Percentiles rank a stretch among this genome's conserved stretches.
phyloP scores from a whole-genome alignment of 2,113 vertebrate genomes.

The Solenodon paradoxus region DNA sequence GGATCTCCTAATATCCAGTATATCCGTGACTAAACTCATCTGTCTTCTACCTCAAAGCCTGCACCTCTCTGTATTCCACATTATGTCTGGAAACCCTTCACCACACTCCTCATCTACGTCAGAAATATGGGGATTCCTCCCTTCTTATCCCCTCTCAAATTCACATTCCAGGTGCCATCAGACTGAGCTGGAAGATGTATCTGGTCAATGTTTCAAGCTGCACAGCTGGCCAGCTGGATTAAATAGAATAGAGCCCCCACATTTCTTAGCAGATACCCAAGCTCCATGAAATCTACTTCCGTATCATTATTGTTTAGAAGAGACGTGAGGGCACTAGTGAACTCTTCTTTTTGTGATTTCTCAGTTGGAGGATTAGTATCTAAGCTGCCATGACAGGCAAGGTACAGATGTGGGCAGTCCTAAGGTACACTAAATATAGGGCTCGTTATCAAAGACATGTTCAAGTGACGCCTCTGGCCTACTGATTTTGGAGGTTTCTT shows the following conservation, averaged over 20 bases:
- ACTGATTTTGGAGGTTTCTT: not conserved
- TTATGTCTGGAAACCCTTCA: not conserved
- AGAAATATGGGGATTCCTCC: not conserved
- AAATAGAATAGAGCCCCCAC: not conserved
- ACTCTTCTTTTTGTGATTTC: conserved; percentile 2
- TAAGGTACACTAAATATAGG: not conserved
- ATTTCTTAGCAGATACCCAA: not conserved
- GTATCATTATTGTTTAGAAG: not conserved
- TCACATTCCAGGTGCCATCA: not conserved
- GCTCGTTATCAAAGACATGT: not conserved
- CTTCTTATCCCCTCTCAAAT: not conserved
- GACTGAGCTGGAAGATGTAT: not conserved
- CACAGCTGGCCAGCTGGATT: not conserved
- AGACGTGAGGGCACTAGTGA: not conserved
- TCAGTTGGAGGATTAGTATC: not conserved
- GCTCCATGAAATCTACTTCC: not conserved
- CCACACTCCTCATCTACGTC: not conserved
- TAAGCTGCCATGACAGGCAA: not conserved
- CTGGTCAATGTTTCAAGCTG: not conserved
- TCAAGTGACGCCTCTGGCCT: not conserved
- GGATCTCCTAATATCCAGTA: not conserved
- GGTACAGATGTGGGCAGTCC: not conserved
- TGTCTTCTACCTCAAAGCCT: not conserved
- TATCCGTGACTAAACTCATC: not conserved
- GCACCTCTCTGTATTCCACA: not conserved